Conservation (phyloP, 2,888 invertebrate genomes). For the Catotricha subobsoleta region DNA sequence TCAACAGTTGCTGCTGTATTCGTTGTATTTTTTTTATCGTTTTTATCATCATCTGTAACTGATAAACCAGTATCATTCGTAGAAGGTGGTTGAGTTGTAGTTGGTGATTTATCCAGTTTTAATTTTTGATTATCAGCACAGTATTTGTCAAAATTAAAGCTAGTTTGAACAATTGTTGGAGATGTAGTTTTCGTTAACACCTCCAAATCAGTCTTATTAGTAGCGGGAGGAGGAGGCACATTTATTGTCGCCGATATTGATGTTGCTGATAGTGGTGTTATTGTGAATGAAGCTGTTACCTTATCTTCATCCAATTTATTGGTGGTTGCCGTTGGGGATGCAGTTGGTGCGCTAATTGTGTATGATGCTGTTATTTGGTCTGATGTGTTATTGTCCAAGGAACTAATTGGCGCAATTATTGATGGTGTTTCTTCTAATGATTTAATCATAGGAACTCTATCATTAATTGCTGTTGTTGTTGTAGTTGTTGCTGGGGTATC, state of each 20-base stretch:
- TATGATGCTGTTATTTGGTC: constrained; percentile 13
- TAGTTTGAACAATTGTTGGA: constrained; percentile 5
- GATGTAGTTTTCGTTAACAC: constrained; percentile 4
- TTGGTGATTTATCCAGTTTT: constrained; percentile 3
- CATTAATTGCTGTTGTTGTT: constrained; percentile 13
- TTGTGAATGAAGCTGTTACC: constrained; percentile 9
- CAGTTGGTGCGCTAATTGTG: constrained; percentile 12
- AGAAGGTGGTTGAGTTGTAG: not conserved
- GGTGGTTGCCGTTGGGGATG: constrained; percentile 4
- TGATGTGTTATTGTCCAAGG: constrained; percentile 6
- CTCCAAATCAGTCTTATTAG: constrained; percentile 8
- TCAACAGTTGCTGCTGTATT: constrained; percentile 11
- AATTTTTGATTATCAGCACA: not conserved
- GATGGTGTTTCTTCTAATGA: constrained; percentile 8
- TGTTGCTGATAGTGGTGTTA: constrained; percentile 3
- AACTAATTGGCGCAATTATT: constrained; percentile 8
- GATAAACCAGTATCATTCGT: not conserved
- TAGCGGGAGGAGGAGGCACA: constrained; percentile 10
- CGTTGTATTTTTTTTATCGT: not conserved
- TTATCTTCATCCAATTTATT: constrained; percentile 7
- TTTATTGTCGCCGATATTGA: constrained; percentile 10
- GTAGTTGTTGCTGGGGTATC: no score
- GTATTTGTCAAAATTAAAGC: not conserved
- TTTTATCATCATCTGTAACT: constrained; percentile 3
- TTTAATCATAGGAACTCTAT: constrained; percentile 14